Evolutionary conservation across 2,113 vertebrate genomes (phyloP), one percentile per base, ranked within the genome.

Genomic region (Pyxicephalus adspersus): DNA sequence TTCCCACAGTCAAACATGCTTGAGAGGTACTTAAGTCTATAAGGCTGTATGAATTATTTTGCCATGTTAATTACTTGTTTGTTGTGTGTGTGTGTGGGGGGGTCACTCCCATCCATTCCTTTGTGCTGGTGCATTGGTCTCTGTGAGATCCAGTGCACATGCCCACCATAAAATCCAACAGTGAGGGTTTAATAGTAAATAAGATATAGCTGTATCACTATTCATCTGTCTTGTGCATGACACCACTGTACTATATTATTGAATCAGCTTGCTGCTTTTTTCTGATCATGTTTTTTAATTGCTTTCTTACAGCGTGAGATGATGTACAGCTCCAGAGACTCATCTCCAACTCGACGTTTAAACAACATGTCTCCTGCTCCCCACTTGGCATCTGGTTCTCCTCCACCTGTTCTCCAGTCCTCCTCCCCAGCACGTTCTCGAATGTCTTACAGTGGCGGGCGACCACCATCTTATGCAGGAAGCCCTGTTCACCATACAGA

Each of bases 261-360:
- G 1, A 18, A 31, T 31, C 20, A 7, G 20, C 34, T 15, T 7
- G 3, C 50, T 52, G 9, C 3, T 9, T 51, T 5, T 0, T 64
- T 7, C 19, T 67, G 26, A 66, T 68, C 7, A 38, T 60, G 2
- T 3, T 2, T 1, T 2, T 78, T 63, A 80, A 60, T 57, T 83
- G 77, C 64, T 72, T 55, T 86, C 20, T 89, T 87, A 0, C 94
- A 98, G 98, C 92, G 98, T 83, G 98, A 99, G 77, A 97, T 99
- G 95, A 97, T 98, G 52, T 99, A 98, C 85, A 92, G 96, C 0
- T 98, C 98, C 23, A 91, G 96, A 1, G 98, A 99, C 84, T 99
- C 98, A 0, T 99, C 98, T 3, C 98, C 98, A 38, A 98, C 96
- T 4, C 95, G 95, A 34, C 97, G 98, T 17, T 91, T 99, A 81